Evolutionary conservation across 1,140 invertebrate species (phyloP), one percentile per base, ranked within the genome.

Genomic region (Drosophila kikkawai): DNA sequence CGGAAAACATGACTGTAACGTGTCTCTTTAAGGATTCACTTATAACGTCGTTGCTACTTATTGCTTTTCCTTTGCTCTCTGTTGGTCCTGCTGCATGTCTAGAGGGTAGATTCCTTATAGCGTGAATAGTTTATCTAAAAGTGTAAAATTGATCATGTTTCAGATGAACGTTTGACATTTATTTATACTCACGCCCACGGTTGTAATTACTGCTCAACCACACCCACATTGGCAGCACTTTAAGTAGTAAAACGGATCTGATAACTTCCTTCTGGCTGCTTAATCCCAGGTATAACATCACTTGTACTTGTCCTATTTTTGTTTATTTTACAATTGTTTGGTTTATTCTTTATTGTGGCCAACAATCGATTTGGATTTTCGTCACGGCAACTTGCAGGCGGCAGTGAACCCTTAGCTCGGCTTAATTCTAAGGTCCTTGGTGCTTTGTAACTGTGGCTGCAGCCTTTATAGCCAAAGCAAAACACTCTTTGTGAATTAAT

Each of bases 1-100:
- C 94, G 45, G 94, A 94, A 91, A 94, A 94, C 94, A 95, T 94
- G 71, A 57, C 64, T 41, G 48, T 3, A 45, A 12, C 7, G 12
- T 48, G 26, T 36, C 58, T 50, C 6, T 39, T 58, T 68, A 22
- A 78, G 60, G 51, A 17, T 48, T 26, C 36, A 26, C 39, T 60
- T 17, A 37, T 42, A 75, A 70, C 29, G 42, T 48, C 19, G 41
- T 83, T 39, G 42, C 64, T 82, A 76, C 29, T 83, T 82, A 87
- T 88, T 86, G 82, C 82, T 86, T 87, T 57, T 82, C 50, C 34
- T 61, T 83, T 88, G 51, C 58, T 60, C 32, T 42, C 15, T 48
- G 41, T 77, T 44, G 51, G 13, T 48, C 50, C 65, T 48, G 32
- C 48, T 59, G 41, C 50, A 67, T 61, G 8, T 74, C 13, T 26